phyloP scores from a whole-genome alignment of 1,140 invertebrate genomes.

The Pseudomyrmex dendroicus region DNA sequence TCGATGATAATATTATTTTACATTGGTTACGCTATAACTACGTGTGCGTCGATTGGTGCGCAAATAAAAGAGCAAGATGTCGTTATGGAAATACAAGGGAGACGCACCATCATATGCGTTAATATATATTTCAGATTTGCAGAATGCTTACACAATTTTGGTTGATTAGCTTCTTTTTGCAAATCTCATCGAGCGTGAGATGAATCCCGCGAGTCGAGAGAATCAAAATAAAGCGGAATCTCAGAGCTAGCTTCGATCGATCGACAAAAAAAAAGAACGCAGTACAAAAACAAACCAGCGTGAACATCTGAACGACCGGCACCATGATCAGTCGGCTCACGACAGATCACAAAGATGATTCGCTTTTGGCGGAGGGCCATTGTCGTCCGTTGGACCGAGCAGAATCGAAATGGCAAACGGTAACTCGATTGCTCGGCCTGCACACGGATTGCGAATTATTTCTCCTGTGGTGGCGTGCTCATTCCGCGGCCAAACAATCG shows the following conservation, averaged over 20 bases:
- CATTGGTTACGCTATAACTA: slow-evolving; percentile 1
- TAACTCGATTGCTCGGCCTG: slow-evolving; percentile 82
- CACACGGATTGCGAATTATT: slow-evolving; percentile 83
- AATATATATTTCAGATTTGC: not conserved
- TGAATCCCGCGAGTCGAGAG: not conserved
- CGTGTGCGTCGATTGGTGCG: not conserved
- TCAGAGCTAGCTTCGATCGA: slow-evolving; percentile 8
- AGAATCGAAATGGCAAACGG: slow-evolving; percentile 84
- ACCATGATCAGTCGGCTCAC: slow-evolving; percentile 69
- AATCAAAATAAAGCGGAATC: slow-evolving; percentile 13
- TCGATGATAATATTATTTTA: slow-evolving; percentile 42
- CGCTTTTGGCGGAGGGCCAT: slow-evolving; percentile 80
- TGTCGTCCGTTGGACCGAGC: slow-evolving; percentile 82
- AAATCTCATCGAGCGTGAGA: not conserved
- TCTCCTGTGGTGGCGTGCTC: slow-evolving; percentile 80
- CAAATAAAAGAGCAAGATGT: slow-evolving; percentile 17
- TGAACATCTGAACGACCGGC: slow-evolving; percentile 48
- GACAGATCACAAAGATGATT: slow-evolving; percentile 83
- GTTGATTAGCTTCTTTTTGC: not conserved
- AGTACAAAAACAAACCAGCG: slow-evolving; percentile 42
- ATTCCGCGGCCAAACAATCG: slow-evolving; percentile 82
- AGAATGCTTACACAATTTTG: slow-evolving; percentile 5
- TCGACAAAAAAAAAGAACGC: slow-evolving; percentile 30
- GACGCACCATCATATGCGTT: not conserved
- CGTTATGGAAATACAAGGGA: not conserved